Percentiles rank a stretch among this genome's conserved stretches.
Conservation (phyloP, 2,113 vertebrate genomes). For the Zingel zingel region DNA sequence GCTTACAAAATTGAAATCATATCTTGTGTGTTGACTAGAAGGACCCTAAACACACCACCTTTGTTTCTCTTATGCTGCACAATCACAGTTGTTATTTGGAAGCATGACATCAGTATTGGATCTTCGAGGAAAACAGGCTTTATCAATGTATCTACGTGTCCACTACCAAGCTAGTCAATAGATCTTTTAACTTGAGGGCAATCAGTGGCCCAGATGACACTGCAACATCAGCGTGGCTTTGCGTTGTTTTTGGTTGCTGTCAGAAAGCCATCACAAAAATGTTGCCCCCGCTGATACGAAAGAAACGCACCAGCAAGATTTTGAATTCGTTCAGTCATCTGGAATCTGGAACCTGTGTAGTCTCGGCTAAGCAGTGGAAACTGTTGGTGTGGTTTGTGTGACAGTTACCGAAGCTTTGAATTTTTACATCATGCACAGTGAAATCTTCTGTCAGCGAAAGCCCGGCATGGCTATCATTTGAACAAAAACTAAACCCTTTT, state of each 20-base stretch:
- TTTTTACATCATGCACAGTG: background rate
- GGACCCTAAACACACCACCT: background rate
- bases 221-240: background rate
- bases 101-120: background rate
- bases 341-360: background rate
- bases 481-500: constrained; percentile 2
- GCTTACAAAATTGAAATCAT: accelerated
- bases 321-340: background rate
- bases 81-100: background rate
- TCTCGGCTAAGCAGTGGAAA: background rate
- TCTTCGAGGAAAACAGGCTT: background rate
- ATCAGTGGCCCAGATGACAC: accelerated
- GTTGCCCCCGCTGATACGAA: background rate
- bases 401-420: background rate
- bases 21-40: background rate
- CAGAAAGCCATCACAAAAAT: background rate
- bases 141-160: background rate
- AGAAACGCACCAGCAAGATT: background rate
- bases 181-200: background rate
- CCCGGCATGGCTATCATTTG: background rate
- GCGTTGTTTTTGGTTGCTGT: background rate
- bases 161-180: background rate
- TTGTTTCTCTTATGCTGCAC: background rate
- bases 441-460: background rate
- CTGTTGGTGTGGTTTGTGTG: background rate